Evolutionary conservation across 2,888 invertebrate species (phyloP).

Genomic region (Drepana falcataria): DNA sequence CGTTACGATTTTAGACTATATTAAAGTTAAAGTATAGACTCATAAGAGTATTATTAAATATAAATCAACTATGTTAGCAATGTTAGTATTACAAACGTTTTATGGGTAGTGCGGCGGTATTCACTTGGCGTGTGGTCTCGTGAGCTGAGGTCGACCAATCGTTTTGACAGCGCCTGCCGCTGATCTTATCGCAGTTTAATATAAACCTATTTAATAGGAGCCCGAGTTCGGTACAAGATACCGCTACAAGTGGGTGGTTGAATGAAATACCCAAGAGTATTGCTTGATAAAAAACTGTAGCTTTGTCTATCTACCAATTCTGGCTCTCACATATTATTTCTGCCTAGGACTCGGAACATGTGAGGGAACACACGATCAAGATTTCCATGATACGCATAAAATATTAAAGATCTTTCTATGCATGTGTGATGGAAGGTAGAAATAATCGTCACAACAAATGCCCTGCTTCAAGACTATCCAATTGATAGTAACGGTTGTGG

Average conservation of each 20-base stretch:
- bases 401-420: too few relatives aligned
- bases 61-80: not conserved
- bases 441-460: too few relatives aligned
- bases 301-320: not conserved
- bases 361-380: not conserved
- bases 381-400: too few relatives aligned
- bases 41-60: not conserved
- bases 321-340: not conserved
- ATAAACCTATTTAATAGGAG: slow-evolving; percentile 46
- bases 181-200: slow-evolving; percentile 58
- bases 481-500: too few relatives aligned
- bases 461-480: too few relatives aligned
- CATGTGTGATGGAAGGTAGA: too few relatives aligned
- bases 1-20: too few relatives aligned
- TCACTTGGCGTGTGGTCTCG: slow-evolving; percentile 53
- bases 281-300: slow-evolving; percentile 2
- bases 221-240: slow-evolving; percentile 19
- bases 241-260: slow-evolving; percentile 10
- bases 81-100: slow-evolving; percentile 6
- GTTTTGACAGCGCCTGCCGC: slow-evolving; percentile 46
- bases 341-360: not conserved
- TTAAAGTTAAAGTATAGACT: too few relatives aligned
- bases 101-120: slow-evolving; percentile 12
- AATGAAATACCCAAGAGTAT: slow-evolving; percentile 5
- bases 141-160: slow-evolving; percentile 42